Evolutionary conservation across 2,888 invertebrate species (phyloP), one percentile per base, ranked within the genome.

Genomic region (Smittia sp.): DNA sequence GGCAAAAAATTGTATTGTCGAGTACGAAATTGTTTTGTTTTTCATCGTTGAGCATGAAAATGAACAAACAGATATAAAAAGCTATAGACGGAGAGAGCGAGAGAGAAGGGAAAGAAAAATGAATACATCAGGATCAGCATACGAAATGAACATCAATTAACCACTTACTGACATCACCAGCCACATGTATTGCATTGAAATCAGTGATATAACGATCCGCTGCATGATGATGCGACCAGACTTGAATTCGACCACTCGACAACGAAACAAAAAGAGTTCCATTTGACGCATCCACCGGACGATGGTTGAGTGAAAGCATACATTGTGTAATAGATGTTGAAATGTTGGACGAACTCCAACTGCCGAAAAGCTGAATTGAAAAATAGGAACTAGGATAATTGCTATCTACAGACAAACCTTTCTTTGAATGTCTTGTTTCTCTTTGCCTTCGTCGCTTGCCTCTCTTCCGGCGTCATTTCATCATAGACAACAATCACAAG

Each of bases 201-300:
- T 89, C 46, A 13, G 65, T 7, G 27, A 65, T 32, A 32, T 63
- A 52, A 80, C 87, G 89, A 6, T 91, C 90, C 11, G 91, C 91
- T 11, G 85, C 86, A 46, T 88, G 85, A 80, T 92, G 91, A 80
- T 92, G 90, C 18, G 92, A 92, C 90, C 93, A 94, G 22, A 90
- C 86, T 82, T 94, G 91, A 75, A 92, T 84, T 74, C 85, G 83
- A 0, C 94, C 94, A 76, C 90, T 91, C 78, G 91, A 90, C 75
- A 93, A 81, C 0, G 90, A 85, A 0, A 93, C 85, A 70, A 93
- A 80, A 11, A 94, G 81, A 0, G 89, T 88, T 9, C 91, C 93
- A 62, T 54, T 74, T 20, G 65, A 15, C 18, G 66, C 22, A 58
- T 73, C 15, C 20, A 39, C 32, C n/a, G 63, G 58, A 38, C 72